Percentiles rank a stretch among this genome's conserved stretches.
Evolutionary conservation across 1,140 invertebrate species (phyloP).

Genomic region (Aradophagus sp.): DNA sequence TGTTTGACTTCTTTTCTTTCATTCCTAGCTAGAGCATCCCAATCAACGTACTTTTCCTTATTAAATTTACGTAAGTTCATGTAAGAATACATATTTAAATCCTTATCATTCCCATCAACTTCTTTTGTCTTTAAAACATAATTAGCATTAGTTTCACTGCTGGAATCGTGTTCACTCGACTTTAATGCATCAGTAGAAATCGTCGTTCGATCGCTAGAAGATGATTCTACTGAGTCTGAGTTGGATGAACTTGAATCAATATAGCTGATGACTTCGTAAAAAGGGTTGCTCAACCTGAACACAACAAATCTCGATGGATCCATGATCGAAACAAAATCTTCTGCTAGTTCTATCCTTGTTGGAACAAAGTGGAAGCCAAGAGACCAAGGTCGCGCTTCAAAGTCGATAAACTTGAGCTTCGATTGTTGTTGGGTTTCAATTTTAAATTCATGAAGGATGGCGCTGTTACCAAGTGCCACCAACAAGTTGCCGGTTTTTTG

Average conservation of each 20-base stretch:
- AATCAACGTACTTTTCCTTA: slow-evolving; percentile 61
- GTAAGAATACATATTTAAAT: too few relatives aligned
- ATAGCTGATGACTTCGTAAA: slow-evolving; percentile 69
- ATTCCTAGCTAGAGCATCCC: slow-evolving; percentile 64
- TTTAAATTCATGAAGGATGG: slow-evolving; percentile 78
- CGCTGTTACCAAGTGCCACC: slow-evolving; percentile 74
- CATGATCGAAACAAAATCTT: slow-evolving; percentile 78
- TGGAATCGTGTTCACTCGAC: too few relatives aligned
- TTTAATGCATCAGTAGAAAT: slow-evolving; percentile 65
- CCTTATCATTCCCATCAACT: too few relatives aligned
- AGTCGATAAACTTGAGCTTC: slow-evolving; percentile 79
- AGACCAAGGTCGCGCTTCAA: slow-evolving; percentile 77
- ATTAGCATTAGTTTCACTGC: too few relatives aligned
- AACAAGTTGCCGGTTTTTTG: slow-evolving; percentile 79
- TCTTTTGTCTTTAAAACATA: too few relatives aligned
- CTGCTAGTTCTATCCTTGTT: slow-evolving; percentile 74
- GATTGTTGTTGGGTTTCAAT: slow-evolving; percentile 79
- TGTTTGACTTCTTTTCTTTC: slow-evolving; percentile 64
- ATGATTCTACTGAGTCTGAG: slow-evolving; percentile 53
- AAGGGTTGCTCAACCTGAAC: slow-evolving; percentile 64
- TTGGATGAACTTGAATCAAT: slow-evolving; percentile 64
- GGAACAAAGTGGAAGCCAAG: slow-evolving; percentile 76
- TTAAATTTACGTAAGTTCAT: too few relatives aligned
- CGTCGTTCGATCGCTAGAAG: slow-evolving; percentile 64
- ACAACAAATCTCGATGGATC: slow-evolving; percentile 63